Percentiles rank a stretch among this genome's conserved stretches.
Conservation (phyloP, 2,888 invertebrate genomes). For the Meghimatium bilineatum region DNA sequence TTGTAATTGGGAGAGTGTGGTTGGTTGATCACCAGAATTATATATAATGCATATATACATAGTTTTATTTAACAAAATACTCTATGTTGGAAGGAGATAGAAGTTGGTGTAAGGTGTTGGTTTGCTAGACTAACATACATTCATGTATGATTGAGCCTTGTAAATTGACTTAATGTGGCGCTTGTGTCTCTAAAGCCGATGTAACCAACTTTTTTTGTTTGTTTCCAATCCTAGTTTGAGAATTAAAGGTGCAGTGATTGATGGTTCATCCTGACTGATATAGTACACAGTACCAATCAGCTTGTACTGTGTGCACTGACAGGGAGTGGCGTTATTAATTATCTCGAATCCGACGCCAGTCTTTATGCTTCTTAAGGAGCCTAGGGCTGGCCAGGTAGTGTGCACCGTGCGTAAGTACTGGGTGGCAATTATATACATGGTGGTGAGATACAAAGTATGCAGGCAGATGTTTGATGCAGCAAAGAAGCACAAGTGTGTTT, state of each 20-base stretch:
- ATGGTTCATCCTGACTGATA: constrained; percentile 32
- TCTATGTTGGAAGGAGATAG: too few species aligned
- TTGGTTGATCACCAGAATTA: too few species aligned
- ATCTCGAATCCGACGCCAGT: constrained; percentile 50
- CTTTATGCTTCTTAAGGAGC: constrained; percentile 31
- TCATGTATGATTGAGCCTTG: not conserved
- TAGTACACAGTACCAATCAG: not conserved
- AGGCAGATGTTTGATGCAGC: not conserved
- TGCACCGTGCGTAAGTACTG: constrained; percentile 52
- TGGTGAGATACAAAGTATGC: constrained; percentile 27
- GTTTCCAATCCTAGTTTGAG: constrained; percentile 45
- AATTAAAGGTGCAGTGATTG: constrained; percentile 36
- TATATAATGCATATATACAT: too few species aligned
- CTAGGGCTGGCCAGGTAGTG: constrained; percentile 50
- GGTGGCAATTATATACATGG: constrained; percentile 47
- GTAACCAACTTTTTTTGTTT: not conserved
- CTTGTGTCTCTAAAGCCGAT: not conserved
- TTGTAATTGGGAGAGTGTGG: too few species aligned
- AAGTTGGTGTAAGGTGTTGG: not conserved
- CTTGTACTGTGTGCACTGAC: constrained; percentile 50
- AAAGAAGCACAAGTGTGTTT: not conserved
- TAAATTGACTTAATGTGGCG: not conserved
- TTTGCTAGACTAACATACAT: not conserved
- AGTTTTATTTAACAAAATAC: too few species aligned
- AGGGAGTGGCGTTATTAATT: constrained; percentile 49